Evolutionary conservation across 2,797 vertebrate genomes (phyloP), one percentile per base, ranked within the genome.

Genomic region (Nyctalus aviator): DNA sequence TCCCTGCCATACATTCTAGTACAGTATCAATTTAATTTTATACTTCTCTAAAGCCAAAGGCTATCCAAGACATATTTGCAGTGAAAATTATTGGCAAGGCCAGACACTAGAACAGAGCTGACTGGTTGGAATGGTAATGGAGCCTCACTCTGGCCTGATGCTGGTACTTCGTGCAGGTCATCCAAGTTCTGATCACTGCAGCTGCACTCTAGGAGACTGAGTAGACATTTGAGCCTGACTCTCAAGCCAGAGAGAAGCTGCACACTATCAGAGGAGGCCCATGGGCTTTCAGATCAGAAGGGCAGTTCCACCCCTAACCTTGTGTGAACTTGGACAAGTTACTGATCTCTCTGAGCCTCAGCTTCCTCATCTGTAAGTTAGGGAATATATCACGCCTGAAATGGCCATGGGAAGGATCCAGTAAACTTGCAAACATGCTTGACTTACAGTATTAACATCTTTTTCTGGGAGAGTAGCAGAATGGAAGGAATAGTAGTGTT

Each of bases 1-100:
- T 75, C 64, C 84, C 11, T 76, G 79, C 84, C 27, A 5, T 15
- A 0, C 20, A 7, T 76, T 25, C 72, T 72, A 88, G 71, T 73
- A 13, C 93, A 91, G 81, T 6, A 94, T 84, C 92, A 71, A 37
- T 93, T 91, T 94, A 75, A 37, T 25, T 94, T 86, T 92, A 81
- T 12, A 72, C 53, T 64, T 90, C 73, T 83, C 30, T 44, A 46
- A 95, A 90, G 93, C 75, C 55, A 59, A 76, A 93, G 92, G 8
- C 20, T 3, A 2, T 1, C 64, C 46, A 41, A 72, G 88, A 71
- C 2, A 1, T 27, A 27, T 91, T 88, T 93, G 21, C 92, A 77
- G 84, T 86, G 72, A 81, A 50, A 76, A 57, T 94, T 64, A 50
- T 21, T 35, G 46, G 59, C 4, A 18, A 92, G 66, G 78, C 71